phyloP scores from a whole-genome alignment of 1,140 invertebrate genomes.

The Drosophila bifasciata region DNA sequence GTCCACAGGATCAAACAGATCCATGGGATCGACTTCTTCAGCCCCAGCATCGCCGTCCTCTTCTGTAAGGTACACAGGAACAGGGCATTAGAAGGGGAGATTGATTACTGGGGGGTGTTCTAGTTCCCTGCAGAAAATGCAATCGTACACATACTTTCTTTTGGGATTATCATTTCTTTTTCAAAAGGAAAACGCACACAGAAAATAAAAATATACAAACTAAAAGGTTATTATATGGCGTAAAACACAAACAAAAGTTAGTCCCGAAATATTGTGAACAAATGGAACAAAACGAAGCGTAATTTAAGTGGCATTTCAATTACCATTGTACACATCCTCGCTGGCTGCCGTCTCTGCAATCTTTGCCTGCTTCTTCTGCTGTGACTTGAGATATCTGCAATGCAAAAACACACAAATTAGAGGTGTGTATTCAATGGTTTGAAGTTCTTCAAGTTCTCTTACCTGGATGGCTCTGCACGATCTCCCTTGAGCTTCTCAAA shows the following conservation, averaged over 20 bases:
- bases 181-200: neutral
- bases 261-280: too few relatives aligned
- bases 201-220: neutral
- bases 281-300: neutral
- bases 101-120: too few relatives aligned
- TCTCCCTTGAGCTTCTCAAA: slow-evolving; percentile 90
- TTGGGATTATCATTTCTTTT: too few relatives aligned
- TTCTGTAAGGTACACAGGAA: slow-evolving; percentile 40
- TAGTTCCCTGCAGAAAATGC: too few relatives aligned
- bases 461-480: slow-evolving; percentile 88
- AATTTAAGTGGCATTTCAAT: slow-evolving; percentile 4
- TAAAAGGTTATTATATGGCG: neutral
- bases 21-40: slow-evolving; percentile 94
- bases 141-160: too few relatives aligned
- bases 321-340: slow-evolving; percentile 85
- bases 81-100: neutral
- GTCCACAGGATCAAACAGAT: slow-evolving; percentile 95
- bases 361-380: slow-evolving; percentile 91
- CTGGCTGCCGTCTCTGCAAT: slow-evolving; percentile 86
- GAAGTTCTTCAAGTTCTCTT: neutral
- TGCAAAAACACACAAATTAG: neutral
- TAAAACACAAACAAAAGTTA: too few relatives aligned
- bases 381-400: slow-evolving; percentile 92
- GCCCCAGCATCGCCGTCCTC: slow-evolving; percentile 86
- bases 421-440: neutral